A percentile compares a stretch with the other conserved stretches of the same genome.
These are phyloP conservation scores for Coleophora flavipennella DNA, from an alignment of 2,888 invertebrate genomes.

Conservation along the genomic window DNA sequence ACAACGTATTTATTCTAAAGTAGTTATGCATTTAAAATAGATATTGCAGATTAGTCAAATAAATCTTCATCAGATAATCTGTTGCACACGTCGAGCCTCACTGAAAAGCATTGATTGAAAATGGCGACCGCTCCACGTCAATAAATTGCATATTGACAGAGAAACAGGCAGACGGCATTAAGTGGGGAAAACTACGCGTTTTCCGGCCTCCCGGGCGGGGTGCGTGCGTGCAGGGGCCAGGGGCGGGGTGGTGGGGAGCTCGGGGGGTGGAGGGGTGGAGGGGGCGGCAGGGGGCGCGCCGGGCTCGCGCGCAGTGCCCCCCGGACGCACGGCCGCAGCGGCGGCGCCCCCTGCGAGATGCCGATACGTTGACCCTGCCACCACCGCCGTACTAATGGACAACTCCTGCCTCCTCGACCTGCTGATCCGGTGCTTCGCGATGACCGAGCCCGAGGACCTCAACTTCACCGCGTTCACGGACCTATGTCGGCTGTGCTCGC, in stretches of 20 bases:
- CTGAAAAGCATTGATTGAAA: not conserved
- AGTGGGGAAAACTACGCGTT: conserved; percentile 63
- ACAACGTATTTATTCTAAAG: no score
- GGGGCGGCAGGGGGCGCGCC: conserved; percentile 24
- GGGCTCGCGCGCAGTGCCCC: conserved; percentile 48
- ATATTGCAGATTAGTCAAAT: no score
- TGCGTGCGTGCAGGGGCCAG: conserved; percentile 24
- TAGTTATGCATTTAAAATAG: no score
- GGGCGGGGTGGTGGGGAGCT: conserved; percentile 27
- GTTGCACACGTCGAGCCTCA: not conserved
- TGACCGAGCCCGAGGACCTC: conserved; percentile 78
- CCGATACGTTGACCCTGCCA: conserved; percentile 62
- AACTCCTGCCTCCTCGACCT: conserved; percentile 74
- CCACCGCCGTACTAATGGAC: conserved; percentile 69
- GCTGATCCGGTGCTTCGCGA: conserved; percentile 73
- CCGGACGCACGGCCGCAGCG: conserved; percentile 67
- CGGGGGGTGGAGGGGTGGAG: conserved; percentile 23
- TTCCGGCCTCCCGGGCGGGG: conserved; percentile 36
- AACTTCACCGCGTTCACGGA: conserved; percentile 79
- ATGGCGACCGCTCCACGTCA: conserved; percentile 2
- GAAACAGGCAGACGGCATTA: conserved; percentile 41
- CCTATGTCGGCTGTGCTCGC: conserved; percentile 79
- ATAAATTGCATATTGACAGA: conserved; percentile 41
- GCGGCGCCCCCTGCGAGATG: conserved; percentile 54
- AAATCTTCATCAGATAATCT: not conserved